Evolutionary conservation across 2,113 vertebrate genomes (phyloP).

Genomic region (Pangasianodon hypophthalmus): DNA sequence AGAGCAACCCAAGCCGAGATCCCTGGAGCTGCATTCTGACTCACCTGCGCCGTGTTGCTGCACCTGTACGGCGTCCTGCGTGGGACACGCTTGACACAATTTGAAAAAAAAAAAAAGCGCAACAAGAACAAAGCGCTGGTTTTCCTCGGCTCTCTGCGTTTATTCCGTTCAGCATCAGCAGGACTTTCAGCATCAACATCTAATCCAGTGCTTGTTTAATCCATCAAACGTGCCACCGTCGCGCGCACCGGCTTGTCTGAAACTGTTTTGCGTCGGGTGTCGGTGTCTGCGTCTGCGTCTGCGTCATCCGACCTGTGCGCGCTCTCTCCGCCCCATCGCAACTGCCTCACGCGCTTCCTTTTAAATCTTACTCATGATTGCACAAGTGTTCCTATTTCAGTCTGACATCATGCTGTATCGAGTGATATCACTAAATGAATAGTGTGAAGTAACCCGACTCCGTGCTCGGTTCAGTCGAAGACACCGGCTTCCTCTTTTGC

Average conservation of each 20-base stretch:
- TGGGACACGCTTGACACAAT: not conserved
- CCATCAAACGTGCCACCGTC: not conserved
- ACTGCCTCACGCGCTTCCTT: not conserved
- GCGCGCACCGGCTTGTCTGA: not conserved
- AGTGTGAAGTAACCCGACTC: not conserved
- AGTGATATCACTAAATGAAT: not conserved
- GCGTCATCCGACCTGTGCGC: slow-evolving; percentile 31
- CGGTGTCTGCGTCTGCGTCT: not conserved
- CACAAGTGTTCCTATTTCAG: not conserved
- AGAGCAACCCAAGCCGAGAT: not conserved
- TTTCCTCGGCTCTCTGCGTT: not conserved
- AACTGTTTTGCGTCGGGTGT: slow-evolving; percentile 29
- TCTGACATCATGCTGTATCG: not conserved
- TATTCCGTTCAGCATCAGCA: not conserved
- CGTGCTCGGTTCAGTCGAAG: not conserved
- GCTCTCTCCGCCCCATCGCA: slow-evolving; percentile 14
- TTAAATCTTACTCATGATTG: not conserved
- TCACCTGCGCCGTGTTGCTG: slow-evolving; percentile 25
- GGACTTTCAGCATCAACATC: not conserved
- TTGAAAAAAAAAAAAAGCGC: not conserved
- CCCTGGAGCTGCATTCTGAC: not conserved
- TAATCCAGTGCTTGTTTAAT: not conserved
- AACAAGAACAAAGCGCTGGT: too few species aligned
- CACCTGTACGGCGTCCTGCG: slow-evolving; percentile 38
- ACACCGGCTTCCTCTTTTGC: not conserved